Base-by-base conservation (phyloP, 1,140 invertebrate genomes). In the Hetaerina americana region DNA sequence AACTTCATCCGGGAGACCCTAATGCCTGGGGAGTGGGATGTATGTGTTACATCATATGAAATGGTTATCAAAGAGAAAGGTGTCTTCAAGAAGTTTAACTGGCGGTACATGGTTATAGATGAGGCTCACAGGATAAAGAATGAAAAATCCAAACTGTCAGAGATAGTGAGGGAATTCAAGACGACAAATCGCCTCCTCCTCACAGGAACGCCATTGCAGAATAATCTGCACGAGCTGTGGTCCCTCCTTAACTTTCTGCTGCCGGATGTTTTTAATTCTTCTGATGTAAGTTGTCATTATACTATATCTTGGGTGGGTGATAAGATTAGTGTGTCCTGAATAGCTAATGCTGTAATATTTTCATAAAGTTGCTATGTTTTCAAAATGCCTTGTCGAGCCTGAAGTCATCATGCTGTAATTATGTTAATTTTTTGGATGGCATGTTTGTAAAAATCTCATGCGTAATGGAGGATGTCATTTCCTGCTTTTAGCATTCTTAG, bases 101-200 rank as follows among this genome's bases (percentile, higher is more conserved):
- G 97, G 97, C 85, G 94, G 31, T 97, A 97, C 77, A 90, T 92
- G 89, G 93, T 99, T 3, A 99, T 99, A 76, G 98, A 99, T 82
- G 98, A 99, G 83, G 98, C 98, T 28, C 98, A 99, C 82, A 88
- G 98, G 74, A 98, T 99, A 73, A 99, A 99, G 81, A 99, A 99
- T 84, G 98, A 99, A 82, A 99, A 99, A 80, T 98, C 96, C 0
- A 99, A 99, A 81, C 83, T 99, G 0, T 98, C 97, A 0, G 96
- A 99, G 84, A 94, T 99, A 77, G 88, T 99, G 1, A 84, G 98
- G 57, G 95, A 98, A 79, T 97, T 99, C 76, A 98, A 99, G 80
- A 98, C 97, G 8, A 92, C 94, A n/a, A 98, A 99, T 80, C 88
- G 98, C 29, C 84, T 99, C 5, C 81, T 99, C 0, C 81, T 99